phyloP scores from a whole-genome alignment of 2,797 vertebrate genomes.

The Knipowitschia caucasica region DNA sequence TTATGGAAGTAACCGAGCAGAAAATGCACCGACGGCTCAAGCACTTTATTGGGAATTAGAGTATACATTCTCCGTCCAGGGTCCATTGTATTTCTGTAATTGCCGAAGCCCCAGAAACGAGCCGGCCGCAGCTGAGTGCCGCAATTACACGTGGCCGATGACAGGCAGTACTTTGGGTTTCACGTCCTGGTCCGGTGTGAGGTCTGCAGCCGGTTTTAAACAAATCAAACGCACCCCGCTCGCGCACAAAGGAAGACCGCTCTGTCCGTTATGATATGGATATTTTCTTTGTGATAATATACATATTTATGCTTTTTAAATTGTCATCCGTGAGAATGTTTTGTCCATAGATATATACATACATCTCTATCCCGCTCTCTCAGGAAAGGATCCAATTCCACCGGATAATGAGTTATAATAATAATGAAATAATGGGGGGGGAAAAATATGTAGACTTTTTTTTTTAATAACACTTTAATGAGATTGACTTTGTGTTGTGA shows the following conservation, averaged over 20 bases:
- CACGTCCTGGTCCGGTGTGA: slow-evolving; percentile 75
- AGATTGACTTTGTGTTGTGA: too few species aligned
- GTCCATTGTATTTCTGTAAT: slow-evolving; percentile 97
- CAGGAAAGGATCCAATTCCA: too few species aligned
- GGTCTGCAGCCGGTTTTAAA: slow-evolving; percentile 24
- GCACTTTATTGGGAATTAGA: slow-evolving; percentile 99
- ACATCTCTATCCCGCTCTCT: too few species aligned
- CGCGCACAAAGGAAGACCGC: neutral
- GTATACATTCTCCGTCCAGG: slow-evolving; percentile 93
- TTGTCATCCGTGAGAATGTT: too few species aligned
- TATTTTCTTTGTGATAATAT: neutral
- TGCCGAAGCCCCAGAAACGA: slow-evolving; percentile 89
- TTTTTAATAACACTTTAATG: too few species aligned
- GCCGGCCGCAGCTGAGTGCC: slow-evolving; percentile 75
- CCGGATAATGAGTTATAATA: too few species aligned
- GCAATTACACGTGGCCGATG: slow-evolving; percentile 92
- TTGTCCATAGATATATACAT: too few species aligned
- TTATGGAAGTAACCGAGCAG: slow-evolving; percentile 99
- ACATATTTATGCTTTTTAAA: too few species aligned
- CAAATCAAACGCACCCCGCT: slow-evolving; percentile 30
- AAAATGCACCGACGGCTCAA: slow-evolving; percentile 99
- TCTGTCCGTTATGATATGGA: too few species aligned
- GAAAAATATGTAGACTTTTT: too few species aligned
- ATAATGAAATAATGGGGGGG: too few species aligned
- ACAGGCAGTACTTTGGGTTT: slow-evolving; percentile 84